Base-by-base conservation (phyloP, 64 coral and sea anemone species). In the Montipora cactus region DNA sequence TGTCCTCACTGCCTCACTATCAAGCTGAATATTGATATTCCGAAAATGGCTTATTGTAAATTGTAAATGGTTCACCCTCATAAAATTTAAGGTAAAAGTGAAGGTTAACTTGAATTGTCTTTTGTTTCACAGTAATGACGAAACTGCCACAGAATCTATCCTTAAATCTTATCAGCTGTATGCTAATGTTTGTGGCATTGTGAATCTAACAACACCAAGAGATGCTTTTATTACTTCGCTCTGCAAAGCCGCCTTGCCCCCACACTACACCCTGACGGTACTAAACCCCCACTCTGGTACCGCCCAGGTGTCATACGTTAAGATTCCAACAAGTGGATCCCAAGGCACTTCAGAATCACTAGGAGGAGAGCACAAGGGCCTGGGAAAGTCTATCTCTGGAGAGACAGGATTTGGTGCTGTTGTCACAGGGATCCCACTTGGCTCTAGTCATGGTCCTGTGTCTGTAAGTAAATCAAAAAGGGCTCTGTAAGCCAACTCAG, bases 161-260 rank as follows among this genome's bases (percentile, higher is more conserved):
- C 79, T 99, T 25, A 99, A 99, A 78, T 96, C 95, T 5, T 99
- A 87, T 76, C 92, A 94, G 28, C 91, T 94, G 1, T 96, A 96
- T 61, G 82, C 98, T 13, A 99, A 96, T 77, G 67, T 96, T 28
- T 99, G 98, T 87, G 98, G 98, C 5, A 81, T 99, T 13, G 46
- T 99, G 7, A 77, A 86, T 77, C 69, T 99, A 28, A 99, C 89
- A 4, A 96, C 95, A 48, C 98, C 98, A 8, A 52, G 98, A 22
- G 98, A 99, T 83, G 98, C 98, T 8, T 99, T 99, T 47, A 99
- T 99, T 49, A 99, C 95, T 3, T 99, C 98, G 1, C 62, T 99
- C 45, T 99, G 98, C 52, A 99, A 99, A 45, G 89, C 98, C 53
- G 92, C 98, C 6, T 71, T 99, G 15, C 98, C 98, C 16, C 92